phyloP scores from a whole-genome alignment of 2,113 vertebrate genomes.

The Scophthalmus maximus region DNA sequence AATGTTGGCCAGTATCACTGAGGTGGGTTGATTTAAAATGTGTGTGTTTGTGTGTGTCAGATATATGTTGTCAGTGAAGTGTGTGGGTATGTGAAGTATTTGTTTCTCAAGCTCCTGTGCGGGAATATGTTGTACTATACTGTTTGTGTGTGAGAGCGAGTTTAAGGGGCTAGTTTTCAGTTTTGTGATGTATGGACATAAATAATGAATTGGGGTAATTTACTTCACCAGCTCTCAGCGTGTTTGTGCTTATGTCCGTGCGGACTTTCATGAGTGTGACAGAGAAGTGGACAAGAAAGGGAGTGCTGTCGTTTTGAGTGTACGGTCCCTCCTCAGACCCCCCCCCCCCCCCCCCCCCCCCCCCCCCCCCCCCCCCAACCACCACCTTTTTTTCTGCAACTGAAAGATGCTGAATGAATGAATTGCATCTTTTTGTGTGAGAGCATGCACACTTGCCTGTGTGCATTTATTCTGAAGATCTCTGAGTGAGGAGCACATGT shows the following conservation, averaged over 20 bases:
- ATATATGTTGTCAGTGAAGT: conserved; percentile 33
- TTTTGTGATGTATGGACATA: conserved; percentile 22
- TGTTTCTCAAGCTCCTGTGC: conserved; percentile 33
- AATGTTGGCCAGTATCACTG: conserved; percentile 4
- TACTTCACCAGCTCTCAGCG: conserved; percentile 23
- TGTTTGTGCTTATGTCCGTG: conserved; percentile 25
- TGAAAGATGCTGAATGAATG: conserved; percentile 68
- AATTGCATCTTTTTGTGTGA: conserved; percentile 65
- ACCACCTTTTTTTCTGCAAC: conserved; percentile 44
- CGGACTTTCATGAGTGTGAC: conserved; percentile 51
- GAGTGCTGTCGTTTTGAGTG: conserved; percentile 67
- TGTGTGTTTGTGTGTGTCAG: conserved; percentile 5
- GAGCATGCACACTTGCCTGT: conserved; percentile 39
- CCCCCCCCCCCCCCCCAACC: conserved; percentile 9
- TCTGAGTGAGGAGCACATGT: conserved; percentile 37
- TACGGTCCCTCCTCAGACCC: conserved; percentile 52
- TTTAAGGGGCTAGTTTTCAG: conserved; percentile 25
- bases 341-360: conserved; percentile 6
- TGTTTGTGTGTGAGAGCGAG: conserved; percentile 2
- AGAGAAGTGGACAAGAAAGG: conserved; percentile 59
- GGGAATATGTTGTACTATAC: conserved; percentile 23
- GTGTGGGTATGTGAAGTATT: conserved; percentile 44
- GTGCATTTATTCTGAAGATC: conserved; percentile 37
- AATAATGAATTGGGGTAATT: conserved; percentile 32
- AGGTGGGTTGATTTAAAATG: conserved; percentile 22